These are phyloP conservation scores for Crotophaga sulcirostris DNA, from an alignment of 2,113 vertebrate genomes.

Conservation along the genomic window DNA sequence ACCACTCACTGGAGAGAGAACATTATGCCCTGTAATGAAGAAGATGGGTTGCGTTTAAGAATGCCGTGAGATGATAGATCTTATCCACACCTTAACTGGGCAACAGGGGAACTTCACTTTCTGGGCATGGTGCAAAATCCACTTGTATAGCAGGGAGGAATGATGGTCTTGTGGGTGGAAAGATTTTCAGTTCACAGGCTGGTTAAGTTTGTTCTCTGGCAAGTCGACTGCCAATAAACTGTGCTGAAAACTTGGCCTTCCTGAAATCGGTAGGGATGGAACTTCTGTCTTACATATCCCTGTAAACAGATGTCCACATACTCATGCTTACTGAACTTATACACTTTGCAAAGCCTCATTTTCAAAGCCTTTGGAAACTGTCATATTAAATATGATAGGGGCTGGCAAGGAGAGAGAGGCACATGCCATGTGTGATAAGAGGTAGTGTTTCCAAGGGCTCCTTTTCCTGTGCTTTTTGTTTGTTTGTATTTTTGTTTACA, in stretches of 20 bases:
- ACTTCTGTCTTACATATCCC: not conserved
- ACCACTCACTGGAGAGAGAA: not conserved
- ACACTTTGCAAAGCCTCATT: not conserved
- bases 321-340: not conserved
- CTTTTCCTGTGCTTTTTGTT: not conserved
- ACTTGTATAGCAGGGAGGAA: not conserved
- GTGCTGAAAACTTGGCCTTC: not conserved
- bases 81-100: not conserved
- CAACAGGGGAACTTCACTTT: not conserved
- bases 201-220: not conserved
- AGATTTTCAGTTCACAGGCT: not conserved
- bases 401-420: not conserved
- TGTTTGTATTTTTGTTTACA: not conserved
- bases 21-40: not conserved
- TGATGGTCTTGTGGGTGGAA: not conserved
- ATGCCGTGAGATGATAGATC: not conserved
- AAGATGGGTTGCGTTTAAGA: not conserved
- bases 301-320: not conserved
- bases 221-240: not conserved
- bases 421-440: not conserved
- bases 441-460: not conserved
- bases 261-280: not conserved
- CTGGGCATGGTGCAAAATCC: not conserved
- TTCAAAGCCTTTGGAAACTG: not conserved
- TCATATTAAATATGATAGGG: not conserved